Conservation (phyloP, 2,797 vertebrate species). For the Cryptoblepharus egeriae region DNA sequence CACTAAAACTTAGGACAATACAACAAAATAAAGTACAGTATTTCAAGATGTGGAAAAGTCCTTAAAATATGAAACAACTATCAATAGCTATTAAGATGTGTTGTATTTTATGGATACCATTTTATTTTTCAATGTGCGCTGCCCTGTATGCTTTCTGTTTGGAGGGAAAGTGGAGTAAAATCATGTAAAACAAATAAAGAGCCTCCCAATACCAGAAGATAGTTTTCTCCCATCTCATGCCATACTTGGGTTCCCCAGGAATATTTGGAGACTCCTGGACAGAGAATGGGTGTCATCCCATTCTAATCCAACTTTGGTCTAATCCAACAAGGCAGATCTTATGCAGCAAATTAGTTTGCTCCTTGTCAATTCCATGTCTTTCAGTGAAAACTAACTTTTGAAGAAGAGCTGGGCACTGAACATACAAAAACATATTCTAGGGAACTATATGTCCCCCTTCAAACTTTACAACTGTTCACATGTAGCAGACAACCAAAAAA, state of each 20-base stretch:
- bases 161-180: too few species aligned
- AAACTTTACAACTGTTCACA: neutral
- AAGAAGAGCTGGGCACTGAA: neutral
- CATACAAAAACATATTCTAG: too few species aligned
- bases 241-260: neutral
- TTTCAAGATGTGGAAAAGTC: neutral
- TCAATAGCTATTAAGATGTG: neutral
- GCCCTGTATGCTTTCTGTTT: too few species aligned
- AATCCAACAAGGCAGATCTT: neutral
- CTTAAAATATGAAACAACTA: neutral
- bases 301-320: neutral
- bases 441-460: neutral
- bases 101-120: too few species aligned
- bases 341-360: neutral
- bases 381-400: neutral
- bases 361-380: neutral
- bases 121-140: too few species aligned
- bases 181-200: too few species aligned
- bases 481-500: too few species aligned
- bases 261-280: neutral
- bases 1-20: neutral
- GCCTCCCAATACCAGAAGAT: too few species aligned
- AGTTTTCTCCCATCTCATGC: too few species aligned
- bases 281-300: neutral
- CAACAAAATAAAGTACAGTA: neutral